Evolutionary conservation across 1,140 invertebrate species (phyloP), one percentile per base, ranked within the genome.

Genomic region (Drosophila sp.): DNA sequence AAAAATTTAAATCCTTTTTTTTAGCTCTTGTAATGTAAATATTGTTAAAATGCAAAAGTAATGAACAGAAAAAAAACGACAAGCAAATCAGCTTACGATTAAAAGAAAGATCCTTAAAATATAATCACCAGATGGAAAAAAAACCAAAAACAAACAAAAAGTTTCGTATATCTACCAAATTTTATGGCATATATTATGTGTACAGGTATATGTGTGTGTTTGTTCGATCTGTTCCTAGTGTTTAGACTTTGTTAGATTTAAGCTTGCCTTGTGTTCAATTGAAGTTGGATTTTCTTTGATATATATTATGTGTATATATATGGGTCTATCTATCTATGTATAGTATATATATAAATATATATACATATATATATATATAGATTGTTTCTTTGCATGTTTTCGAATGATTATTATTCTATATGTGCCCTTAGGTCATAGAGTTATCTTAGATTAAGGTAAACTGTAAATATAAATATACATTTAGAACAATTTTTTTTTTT

Each of bases 21-120:
- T 60, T 78, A 73, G 54, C 66, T 64, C 76, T 72, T 57, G 75
- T 79, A 79, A 47, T 86, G 83, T 87, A 87, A 76, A 87, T 86
- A 86, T 87, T 86, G 82, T 86, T 86, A 87, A 86, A 76, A 54
- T 47, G 54, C 63, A 71, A 74, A 65, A 54, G 55, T n/a, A 8
- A 58, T 41, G 40, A 60, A 60, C 62, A 25, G 10, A 62, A 41
- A 25, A 38, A 38, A 55, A 44, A 73, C 44, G 54, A 72, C 76
- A 55, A 69, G 56, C 47, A 65, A 79, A 63, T 30, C 33, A 76
- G 68, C 63, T 75, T 60, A 71, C 79, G 79, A 82, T 87, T 76
- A 10, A 2, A 25, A 79, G 72, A 87, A 68, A 72, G 76, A 72
- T 72, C 56, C 79, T 60, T 74, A 72, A 85, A 76, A 63, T 63